Base-by-base conservation (phyloP, 1,140 invertebrate genomes). In the Chymomyza costata region DNA sequence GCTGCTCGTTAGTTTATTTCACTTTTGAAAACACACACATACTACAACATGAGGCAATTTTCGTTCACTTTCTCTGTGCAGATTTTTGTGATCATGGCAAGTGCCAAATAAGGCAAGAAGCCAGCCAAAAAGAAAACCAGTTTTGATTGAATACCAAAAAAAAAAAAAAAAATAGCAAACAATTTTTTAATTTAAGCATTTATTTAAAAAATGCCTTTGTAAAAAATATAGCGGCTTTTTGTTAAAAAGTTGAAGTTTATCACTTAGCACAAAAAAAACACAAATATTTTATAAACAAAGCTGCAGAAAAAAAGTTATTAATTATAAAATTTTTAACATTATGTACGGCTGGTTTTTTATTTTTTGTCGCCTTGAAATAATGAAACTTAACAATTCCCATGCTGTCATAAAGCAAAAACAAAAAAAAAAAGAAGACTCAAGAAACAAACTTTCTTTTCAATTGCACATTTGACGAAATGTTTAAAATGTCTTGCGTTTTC, bases 361-460 rank as follows among this genome's bases (percentile, higher is more conserved):
- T 28, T 28, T 28, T 28, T 28, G 5, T 28, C 10, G 10, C 25
- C 10, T 28, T 28, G 25, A 28, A 28, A 10, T 6, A 28, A 28
- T 6, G 5, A 28, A 28, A 28, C 25, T 10, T 6, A 28, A 28
- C 5, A 28, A 6, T 28, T 28, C 5, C 25, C 5, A 28, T 6
- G 25, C 25, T 28, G 5, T 6, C 5, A 28, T 16, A 46, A 31
- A 46, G 43, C 19, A 44, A 16, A 43, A 39, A 39, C 8, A 25
- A 46, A 35, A 19, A 19, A 60, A 46, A 35, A 43, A 37, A 35
- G 48, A 52, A 55, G 21, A 49, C 54, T 57, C 30, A 45, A 40
- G 39, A 34, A 62, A 46, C 59, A 52, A 74, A 83, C 81, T 83
- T 83, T 83, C 81, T 83, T 73, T 83, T 83, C 74, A 82, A 73